Evolutionary conservation across 2,797 vertebrate species (phyloP), one percentile per base, ranked within the genome.

Genomic region (Helostoma temminkii): DNA sequence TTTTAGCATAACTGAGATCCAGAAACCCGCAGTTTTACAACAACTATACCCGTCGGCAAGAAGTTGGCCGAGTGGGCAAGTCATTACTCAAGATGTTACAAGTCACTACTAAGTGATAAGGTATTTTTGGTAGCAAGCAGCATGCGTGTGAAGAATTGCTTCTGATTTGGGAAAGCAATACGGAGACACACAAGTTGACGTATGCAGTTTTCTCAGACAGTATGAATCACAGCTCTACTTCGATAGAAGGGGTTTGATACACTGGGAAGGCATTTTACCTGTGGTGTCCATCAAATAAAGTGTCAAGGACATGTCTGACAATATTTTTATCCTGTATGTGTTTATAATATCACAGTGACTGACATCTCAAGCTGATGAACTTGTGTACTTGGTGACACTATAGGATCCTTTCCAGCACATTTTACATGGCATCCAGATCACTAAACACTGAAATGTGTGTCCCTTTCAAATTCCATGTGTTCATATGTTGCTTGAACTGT

Each of bases 21-120:
- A 86, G 82, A 76, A 85, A 72, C 77, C 83, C 70, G 83, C 37
- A 24, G 83, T 42, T 83, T 90, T 87, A 89, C 82, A 85, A 84
- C 83, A 74, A 82, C 80, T 76, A 67, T 65, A 76, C 58, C 78
- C 79, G 59, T 83, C 83, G 78, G 66, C 71, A 41, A 56, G 72
- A 25, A 81, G 80, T 77, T 68, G 68, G 54, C 78, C 64, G 50
- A 50, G 78, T 67, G 64, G 79, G 78, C 85, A 81, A 89, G 57
- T 59, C 67, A 74, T 89, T 80, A 78, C 74, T 79, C 16, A 55
- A 80, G 66, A 88, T 66, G 74, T 80, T 85, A 62, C 56, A 55
- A 80, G 84, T 79, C 81, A 80, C 90, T 82, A 84, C 67, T 74
- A 66, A 86, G 87, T 76, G 76, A 19, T 39, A 57, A 66, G 65